Conservation (phyloP, 2,113 vertebrate genomes). For the Gallinago media region DNA sequence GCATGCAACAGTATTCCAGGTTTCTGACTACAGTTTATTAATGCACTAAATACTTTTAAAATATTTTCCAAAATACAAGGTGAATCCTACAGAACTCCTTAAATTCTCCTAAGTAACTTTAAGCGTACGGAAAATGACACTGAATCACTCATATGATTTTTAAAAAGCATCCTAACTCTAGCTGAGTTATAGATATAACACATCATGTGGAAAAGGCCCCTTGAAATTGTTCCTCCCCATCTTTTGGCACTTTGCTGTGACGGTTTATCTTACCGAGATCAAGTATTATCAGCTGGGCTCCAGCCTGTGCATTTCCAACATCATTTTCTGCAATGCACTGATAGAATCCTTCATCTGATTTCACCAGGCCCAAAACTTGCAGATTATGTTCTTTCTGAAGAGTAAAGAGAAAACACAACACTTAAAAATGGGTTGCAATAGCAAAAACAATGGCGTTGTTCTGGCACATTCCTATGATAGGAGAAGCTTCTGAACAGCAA, state of each 20-base stretch:
- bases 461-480: accelerated
- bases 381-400: constrained; percentile 95
- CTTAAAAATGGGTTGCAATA: background rate
- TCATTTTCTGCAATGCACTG: constrained; percentile 98
- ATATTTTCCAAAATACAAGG: background rate
- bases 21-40: background rate
- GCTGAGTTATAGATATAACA: background rate
- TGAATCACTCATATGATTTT: background rate
- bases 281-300: constrained; percentile 95
- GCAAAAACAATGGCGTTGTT: background rate
- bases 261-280: constrained; percentile 88
- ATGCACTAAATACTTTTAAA: background rate
- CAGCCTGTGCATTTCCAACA: constrained; percentile 91
- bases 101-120: background rate
- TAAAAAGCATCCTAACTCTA: background rate
- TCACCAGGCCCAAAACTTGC: constrained; percentile 96
- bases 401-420: background rate
- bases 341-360: constrained; percentile 98
- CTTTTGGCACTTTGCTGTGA: background rate
- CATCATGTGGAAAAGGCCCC: background rate
- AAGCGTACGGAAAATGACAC: background rate
- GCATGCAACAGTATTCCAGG: background rate
- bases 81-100: background rate
- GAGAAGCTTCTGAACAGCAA: background rate
- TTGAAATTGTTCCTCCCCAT: background rate